Base-by-base conservation (phyloP, 2,888 invertebrate genomes). In the Phyllotreta cruciferae region DNA sequence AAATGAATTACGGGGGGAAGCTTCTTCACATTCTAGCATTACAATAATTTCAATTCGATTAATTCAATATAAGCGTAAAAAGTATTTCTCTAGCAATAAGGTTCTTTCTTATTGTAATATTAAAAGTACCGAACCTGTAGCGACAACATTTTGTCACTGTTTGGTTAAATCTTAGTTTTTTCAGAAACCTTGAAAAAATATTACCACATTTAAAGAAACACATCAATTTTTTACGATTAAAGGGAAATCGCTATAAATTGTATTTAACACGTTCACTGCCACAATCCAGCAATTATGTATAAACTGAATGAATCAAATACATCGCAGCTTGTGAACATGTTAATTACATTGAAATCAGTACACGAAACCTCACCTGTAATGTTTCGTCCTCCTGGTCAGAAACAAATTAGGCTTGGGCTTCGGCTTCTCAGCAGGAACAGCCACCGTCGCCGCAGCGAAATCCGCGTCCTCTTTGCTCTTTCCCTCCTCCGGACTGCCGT, bases 371-470 rank as follows among this genome's bases (percentile, higher is more conserved):
- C 60, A 77, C 77, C 77, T 74, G 80, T 93, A 93, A 77, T 88
- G 87, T 79, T 92, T 92, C 71, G 81, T 81, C 82, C 77, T 78
- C 50, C 76, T 75, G 7, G 77, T 74, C 14, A 81, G 62, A 8
- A 75, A 70, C 41, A 80, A 65, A 55, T 69, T 78, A 1, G 78
- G 78, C 66, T 77, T 79, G n/a, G 68, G 47, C 66, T 72, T 77
- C 7, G 69, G 56, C 63, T 72, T 76, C 60, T 56, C 66, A 10
- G 60, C 62, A 8, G 61, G 61, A 7, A 24, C 24, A 4, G 24
- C 24, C 24, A 24, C 24, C 24, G 24, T 24, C 24, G 54, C 35
- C 7, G 56, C 60, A 3, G 45, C 64, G 10, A 41, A 14, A 7
- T 50, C 11, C 6, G 39, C 50, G 13, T 57, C 61, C 1, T 58